These are phyloP conservation scores for Leptinotarsa tumamoca DNA, from an alignment of 2,888 invertebrate species.

Conservation along the genomic window DNA sequence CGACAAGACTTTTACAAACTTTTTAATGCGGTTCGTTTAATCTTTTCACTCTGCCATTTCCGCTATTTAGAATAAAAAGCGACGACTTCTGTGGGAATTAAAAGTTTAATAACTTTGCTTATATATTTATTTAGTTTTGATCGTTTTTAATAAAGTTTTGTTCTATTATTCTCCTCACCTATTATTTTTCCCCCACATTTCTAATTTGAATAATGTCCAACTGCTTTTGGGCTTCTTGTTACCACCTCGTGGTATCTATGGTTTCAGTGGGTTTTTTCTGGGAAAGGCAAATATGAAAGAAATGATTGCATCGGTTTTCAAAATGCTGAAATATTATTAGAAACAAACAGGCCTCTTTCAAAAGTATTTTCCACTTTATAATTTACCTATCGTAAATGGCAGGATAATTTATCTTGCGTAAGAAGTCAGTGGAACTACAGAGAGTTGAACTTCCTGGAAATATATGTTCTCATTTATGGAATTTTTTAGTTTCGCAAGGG, in stretches of 20 bases:
- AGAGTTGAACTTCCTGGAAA: too few relatives aligned
- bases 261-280: neutral
- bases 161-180: conserved; percentile 29
- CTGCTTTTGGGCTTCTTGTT: neutral
- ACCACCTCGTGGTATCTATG: too few relatives aligned
- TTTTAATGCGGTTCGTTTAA: conserved; percentile 48
- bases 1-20: conserved; percentile 38
- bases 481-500: too few relatives aligned
- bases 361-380: too few relatives aligned
- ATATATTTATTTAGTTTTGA: conserved; percentile 31
- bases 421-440: too few relatives aligned
- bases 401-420: too few relatives aligned
- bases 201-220: conserved; percentile 6
- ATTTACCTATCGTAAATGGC: too few relatives aligned
- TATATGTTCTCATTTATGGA: too few relatives aligned
- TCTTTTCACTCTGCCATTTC: conserved; percentile 41
- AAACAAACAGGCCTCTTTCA: too few relatives aligned
- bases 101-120: conserved; percentile 41
- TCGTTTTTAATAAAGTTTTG: conserved; percentile 38
- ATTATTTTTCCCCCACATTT: conserved; percentile 29
- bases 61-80: conserved; percentile 43
- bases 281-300: neutral
- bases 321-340: neutral
- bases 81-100: conserved; percentile 39
- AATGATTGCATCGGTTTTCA: neutral